A percentile compares a stretch with the other conserved stretches of the same genome.
Conservation (phyloP, 2,888 invertebrate species). For the Tethea ocularis region DNA sequence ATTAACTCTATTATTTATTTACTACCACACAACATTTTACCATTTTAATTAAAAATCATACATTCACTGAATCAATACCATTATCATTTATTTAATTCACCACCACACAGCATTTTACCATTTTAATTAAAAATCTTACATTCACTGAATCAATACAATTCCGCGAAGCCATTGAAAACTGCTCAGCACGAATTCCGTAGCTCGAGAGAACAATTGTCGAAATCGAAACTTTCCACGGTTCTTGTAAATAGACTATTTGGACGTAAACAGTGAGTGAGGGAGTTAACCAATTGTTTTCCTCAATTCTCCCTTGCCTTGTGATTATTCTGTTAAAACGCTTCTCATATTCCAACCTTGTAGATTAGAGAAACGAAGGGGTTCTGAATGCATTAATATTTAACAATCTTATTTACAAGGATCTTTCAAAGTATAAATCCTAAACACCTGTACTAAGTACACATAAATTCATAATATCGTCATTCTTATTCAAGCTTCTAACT, state of each 20-base stretch:
- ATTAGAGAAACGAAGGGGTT: conserved; percentile 27
- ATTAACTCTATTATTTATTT: background rate
- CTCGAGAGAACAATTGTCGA: conserved; percentile 29
- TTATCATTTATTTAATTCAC: no score
- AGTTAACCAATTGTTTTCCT: conserved; percentile 43
- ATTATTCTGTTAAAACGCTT: conserved; percentile 36
- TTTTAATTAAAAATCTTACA: conserved; percentile 5
- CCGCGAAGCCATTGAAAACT: background rate
- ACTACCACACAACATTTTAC: conserved; percentile 15
- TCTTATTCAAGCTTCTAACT: no score
- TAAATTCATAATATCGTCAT: no score
- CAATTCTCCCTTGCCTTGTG: conserved; percentile 35
- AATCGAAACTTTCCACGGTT: conserved; percentile 30
- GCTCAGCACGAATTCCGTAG: conserved; percentile 10
- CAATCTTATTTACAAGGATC: background rate
- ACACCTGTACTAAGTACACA: background rate
- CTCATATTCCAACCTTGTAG: conserved; percentile 25
- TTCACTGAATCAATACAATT: conserved; percentile 8
- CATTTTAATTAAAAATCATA: conserved; percentile 4
- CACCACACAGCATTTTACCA: conserved; percentile 15
- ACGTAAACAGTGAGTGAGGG: conserved; percentile 35
- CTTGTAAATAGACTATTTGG: conserved; percentile 40
- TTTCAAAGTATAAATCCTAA: background rate
- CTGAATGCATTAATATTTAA: background rate
- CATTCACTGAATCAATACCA: conserved; percentile 9